Evolutionary conservation across 2,888 invertebrate species (phyloP).

Genomic region (Hypselothyrea guttata): DNA sequence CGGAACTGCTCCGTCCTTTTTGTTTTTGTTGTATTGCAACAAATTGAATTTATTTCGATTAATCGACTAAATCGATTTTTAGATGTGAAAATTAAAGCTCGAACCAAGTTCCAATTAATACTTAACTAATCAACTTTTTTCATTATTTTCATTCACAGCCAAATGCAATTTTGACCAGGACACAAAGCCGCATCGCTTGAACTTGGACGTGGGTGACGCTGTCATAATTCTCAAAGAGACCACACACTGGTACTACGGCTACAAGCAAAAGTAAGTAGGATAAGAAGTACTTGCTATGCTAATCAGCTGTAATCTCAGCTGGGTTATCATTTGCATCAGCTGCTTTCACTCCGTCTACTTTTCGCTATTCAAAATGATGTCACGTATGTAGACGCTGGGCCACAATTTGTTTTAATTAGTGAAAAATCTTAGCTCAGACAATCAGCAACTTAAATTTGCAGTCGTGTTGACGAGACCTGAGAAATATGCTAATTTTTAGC

Average conservation of each 20-base stretch:
- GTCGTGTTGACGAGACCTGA: too few species aligned
- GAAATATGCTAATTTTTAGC: too few species aligned
- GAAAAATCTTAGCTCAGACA: too few species aligned
- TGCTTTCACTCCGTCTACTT: constrained; percentile 38
- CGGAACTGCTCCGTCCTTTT: too few species aligned
- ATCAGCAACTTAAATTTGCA: too few species aligned
- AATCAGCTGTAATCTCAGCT: constrained; percentile 34
- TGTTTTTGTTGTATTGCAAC: constrained; percentile 1
- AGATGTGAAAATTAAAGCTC: too few species aligned
- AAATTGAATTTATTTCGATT: too few species aligned
- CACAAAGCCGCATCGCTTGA: constrained; percentile 81
- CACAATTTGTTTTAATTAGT: too few species aligned
- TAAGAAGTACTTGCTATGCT: constrained; percentile 36
- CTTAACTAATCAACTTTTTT: constrained; percentile 1
- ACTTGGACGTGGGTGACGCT: constrained; percentile 82
- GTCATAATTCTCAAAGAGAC: constrained; percentile 82
- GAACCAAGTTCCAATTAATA: too few species aligned
- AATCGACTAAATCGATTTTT: too few species aligned
- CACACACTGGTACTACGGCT: constrained; percentile 82
- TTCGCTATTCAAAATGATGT: background rate
- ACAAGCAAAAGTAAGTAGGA: constrained; percentile 81
- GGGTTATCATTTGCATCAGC: constrained; percentile 18
- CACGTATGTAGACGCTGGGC: too few species aligned
- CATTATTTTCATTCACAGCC: constrained; percentile 57
- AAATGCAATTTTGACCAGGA: constrained; percentile 82